phyloP scores from a whole-genome alignment of 2,888 invertebrate species.

The Entomobrya proxima region DNA sequence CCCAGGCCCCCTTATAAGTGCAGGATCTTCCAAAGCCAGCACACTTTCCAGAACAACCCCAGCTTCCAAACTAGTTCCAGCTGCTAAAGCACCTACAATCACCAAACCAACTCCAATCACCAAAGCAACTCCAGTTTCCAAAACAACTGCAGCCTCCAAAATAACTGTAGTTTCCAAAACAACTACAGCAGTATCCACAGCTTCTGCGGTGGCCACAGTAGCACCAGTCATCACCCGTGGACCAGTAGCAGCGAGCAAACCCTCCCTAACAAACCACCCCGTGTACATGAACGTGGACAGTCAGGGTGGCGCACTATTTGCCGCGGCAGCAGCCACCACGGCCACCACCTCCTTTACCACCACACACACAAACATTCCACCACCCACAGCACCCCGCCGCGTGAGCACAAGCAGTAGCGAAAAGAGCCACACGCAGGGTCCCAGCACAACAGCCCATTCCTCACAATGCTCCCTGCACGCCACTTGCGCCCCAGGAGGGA shows the following conservation, averaged over 20 bases:
- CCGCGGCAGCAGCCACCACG: background rate
- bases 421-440: too few species aligned
- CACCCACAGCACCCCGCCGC: constrained; percentile 45
- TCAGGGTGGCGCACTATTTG: constrained; percentile 49
- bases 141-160: constrained; percentile 2
- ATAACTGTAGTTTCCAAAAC: constrained; percentile 26
- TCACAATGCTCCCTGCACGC: constrained; percentile 5
- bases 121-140: constrained; percentile 3
- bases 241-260: constrained; percentile 42
- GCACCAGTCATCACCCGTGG: too few species aligned
- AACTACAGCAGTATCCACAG: constrained; percentile 7
- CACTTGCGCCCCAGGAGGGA: background rate
- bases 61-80: too few species aligned
- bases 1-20: too few species aligned
- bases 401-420: background rate
- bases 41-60: too few species aligned
- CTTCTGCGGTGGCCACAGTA: background rate
- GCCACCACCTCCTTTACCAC: constrained; percentile 14
- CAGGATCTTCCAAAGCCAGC: too few species aligned
- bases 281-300: constrained; percentile 74
- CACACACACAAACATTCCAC: constrained; percentile 56
- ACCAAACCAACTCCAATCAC: too few species aligned
- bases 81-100: too few species aligned
- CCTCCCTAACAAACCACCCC: constrained; percentile 68
- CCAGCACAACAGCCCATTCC: too few species aligned